Percentiles rank a stretch among this genome's conserved stretches.
phyloP scores from a whole-genome alignment of 2,797 vertebrate genomes.

The Chaenodraco wilsoni region DNA sequence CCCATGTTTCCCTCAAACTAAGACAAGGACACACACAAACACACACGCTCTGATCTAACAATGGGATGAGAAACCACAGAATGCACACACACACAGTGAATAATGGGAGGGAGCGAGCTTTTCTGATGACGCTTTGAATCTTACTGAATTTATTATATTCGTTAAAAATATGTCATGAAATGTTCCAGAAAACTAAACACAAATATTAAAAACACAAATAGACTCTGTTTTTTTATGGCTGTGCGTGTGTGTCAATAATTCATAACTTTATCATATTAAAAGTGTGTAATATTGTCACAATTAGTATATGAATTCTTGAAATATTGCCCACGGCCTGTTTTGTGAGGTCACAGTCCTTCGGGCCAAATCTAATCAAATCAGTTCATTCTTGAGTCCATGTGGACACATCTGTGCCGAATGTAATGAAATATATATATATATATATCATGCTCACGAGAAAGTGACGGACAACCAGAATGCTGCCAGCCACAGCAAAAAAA shows the following conservation, averaged over 20 bases:
- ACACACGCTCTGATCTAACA: conserved; percentile 8
- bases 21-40: conserved; percentile 26
- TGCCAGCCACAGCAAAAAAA: too few species aligned
- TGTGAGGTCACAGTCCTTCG: too few species aligned
- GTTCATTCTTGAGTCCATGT: too few species aligned
- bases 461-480: too few species aligned
- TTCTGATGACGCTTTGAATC: conserved; percentile 23
- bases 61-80: conserved; percentile 20
- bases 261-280: too few species aligned
- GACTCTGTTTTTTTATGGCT: not conserved
- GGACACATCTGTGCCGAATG: too few species aligned
- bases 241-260: not conserved
- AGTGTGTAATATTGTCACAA: too few species aligned
- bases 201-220: conserved; percentile 9
- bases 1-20: conserved; percentile 53
- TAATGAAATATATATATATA: too few species aligned
- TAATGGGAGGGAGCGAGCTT: not conserved
- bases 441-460: too few species aligned
- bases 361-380: too few species aligned
- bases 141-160: conserved; percentile 23
- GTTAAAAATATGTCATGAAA: conserved; percentile 5
- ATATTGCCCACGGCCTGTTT: too few species aligned
- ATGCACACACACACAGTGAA: conserved; percentile 4
- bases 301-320: too few species aligned
- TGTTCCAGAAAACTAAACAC: conserved; percentile 15